Evolutionary conservation across 2,113 vertebrate genomes (phyloP).

Genomic region (Motacilla tschutschensis): DNA sequence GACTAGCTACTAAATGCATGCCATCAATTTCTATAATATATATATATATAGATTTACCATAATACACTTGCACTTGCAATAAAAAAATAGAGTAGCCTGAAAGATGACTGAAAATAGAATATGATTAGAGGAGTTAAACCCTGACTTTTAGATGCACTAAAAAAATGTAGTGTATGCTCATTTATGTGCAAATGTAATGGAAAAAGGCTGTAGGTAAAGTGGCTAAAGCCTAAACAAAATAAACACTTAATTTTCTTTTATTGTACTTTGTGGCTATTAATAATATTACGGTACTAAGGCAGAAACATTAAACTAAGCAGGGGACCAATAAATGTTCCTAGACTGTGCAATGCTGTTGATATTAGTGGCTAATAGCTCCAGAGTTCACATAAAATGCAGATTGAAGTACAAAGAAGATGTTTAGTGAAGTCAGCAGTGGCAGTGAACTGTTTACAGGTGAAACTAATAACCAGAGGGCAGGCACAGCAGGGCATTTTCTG

Average conservation of each 20-base stretch:
- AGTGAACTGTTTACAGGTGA: slow-evolving; percentile 72
- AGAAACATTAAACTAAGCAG: slow-evolving; percentile 78
- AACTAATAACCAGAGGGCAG: slow-evolving; percentile 54
- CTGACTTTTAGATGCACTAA: slow-evolving; percentile 65
- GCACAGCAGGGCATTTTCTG: slow-evolving; percentile 47
- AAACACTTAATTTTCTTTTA: slow-evolving; percentile 81
- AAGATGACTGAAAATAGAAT: slow-evolving; percentile 69
- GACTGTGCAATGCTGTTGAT: slow-evolving; percentile 72
- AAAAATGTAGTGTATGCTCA: slow-evolving; percentile 70
- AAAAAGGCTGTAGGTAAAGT: slow-evolving; percentile 77
- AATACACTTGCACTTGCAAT: slow-evolving; percentile 36
- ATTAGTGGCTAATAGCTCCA: slow-evolving; percentile 74
- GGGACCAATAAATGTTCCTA: slow-evolving; percentile 72
- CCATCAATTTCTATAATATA: slow-evolving; percentile 9
- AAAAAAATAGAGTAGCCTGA: slow-evolving; percentile 23
- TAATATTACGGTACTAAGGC: slow-evolving; percentile 72
- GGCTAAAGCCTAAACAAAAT: slow-evolving; percentile 73
- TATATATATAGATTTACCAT: slow-evolving; percentile 27
- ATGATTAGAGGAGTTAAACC: slow-evolving; percentile 68
- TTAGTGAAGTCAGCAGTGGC: slow-evolving; percentile 70
- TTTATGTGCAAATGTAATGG: slow-evolving; percentile 84
- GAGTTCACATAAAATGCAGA: slow-evolving; percentile 77
- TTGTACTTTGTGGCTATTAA: slow-evolving; percentile 75
- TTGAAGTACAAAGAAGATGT: slow-evolving; percentile 69
- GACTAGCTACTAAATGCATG: slow-evolving; percentile 9